Conservation (phyloP, 1,140 invertebrate species). For the Neodiprion lecontei region DNA sequence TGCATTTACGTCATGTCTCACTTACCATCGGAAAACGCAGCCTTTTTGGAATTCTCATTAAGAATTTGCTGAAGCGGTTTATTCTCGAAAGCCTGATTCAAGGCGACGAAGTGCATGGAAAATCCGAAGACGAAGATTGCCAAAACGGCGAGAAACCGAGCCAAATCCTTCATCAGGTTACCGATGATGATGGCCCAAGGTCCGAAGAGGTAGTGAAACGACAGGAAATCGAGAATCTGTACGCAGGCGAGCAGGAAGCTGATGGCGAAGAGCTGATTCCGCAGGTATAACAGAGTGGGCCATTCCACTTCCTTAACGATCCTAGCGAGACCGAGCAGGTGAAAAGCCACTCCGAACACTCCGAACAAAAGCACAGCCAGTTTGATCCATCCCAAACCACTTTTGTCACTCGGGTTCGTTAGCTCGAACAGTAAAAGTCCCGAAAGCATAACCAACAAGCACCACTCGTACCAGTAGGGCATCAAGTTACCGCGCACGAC, state of each 20-base stretch:
- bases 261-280: conserved; percentile 96
- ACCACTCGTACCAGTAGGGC: conserved; percentile 95
- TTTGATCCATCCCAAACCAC: conserved; percentile 92
- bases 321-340: conserved; percentile 79
- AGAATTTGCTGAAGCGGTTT: conserved; percentile 49
- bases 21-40: conserved; percentile 78
- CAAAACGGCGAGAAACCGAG: conserved; percentile 94
- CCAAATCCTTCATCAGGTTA: conserved; percentile 90
- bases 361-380: conserved; percentile 91
- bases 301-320: conserved; percentile 74
- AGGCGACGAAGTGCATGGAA: conserved; percentile 94
- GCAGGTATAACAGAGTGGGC: conserved; percentile 86
- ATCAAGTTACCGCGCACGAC: conserved; percentile 76
- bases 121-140: conserved; percentile 98
- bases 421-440: conserved; percentile 95
- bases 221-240: conserved; percentile 95
- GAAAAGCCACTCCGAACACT: conserved; percentile 89
- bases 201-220: conserved; percentile 98
- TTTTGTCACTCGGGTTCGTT: conserved; percentile 95
- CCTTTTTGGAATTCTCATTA: conserved; percentile 55
- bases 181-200: conserved; percentile 96
- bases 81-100: conserved; percentile 91
- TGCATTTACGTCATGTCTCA: conserved; percentile 32
- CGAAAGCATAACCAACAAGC: conserved; percentile 93
- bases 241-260: conserved; percentile 95